Conservation (phyloP, 2,888 invertebrate species). For the Lasioglossum malachurum region DNA sequence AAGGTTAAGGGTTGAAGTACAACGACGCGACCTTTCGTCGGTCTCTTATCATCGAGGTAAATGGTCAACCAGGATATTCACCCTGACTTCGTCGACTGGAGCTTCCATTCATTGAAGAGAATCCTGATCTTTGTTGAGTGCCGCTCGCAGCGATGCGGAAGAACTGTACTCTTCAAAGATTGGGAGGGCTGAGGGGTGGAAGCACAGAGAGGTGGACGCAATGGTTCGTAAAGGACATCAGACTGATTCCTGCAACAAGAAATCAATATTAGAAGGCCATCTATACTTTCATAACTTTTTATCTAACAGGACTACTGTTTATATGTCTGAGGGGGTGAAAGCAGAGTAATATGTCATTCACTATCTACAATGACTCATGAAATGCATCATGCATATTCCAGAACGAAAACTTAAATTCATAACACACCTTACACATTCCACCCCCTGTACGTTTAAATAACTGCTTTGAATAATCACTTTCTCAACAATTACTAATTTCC, state of each 20-base stretch:
- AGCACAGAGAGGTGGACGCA: not conserved
- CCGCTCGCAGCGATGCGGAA: too few species aligned
- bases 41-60: constrained; percentile 59
- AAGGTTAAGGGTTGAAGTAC: constrained; percentile 62
- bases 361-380: not conserved
- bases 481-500: not conserved
- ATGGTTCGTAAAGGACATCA: not conserved
- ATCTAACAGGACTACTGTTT: not conserved
- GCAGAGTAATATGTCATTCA: not conserved
- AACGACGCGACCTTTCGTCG: constrained; percentile 44
- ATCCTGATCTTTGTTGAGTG: not conserved
- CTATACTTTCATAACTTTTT: not conserved
- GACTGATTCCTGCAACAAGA: not conserved
- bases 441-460: not conserved
- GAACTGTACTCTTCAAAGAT: not conserved
- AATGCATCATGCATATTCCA: not conserved
- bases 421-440: too few species aligned
- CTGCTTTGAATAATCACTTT: not conserved
- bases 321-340: not conserved
- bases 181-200: not conserved
- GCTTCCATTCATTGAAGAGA: not conserved
- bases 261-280: not conserved
- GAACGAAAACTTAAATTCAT: not conserved
- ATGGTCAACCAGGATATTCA: constrained; percentile 46
- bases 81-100: not conserved